Evolutionary conservation across 1,140 invertebrate species (phyloP).

Genomic region (Rhopalosiphum maidis): DNA sequence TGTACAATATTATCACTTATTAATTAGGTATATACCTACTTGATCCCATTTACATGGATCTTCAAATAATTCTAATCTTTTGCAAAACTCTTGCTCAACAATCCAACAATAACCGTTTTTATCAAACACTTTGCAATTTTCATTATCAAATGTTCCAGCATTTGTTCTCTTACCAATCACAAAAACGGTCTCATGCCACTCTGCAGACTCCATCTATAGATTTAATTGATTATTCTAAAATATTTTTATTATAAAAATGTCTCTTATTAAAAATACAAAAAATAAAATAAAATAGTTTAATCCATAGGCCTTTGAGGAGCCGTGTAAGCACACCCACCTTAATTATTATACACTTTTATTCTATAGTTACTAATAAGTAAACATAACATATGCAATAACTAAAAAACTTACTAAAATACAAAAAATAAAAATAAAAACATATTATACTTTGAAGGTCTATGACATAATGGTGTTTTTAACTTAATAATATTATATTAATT

Average conservation of each 20-base stretch:
- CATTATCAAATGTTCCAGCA: constrained; percentile 4
- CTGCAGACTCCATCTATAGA: not conserved
- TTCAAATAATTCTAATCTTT: not conserved
- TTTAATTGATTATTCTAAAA: not conserved
- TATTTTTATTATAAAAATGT: not conserved
- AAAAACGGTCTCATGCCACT: constrained; percentile 42
- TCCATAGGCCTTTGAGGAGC: no score
- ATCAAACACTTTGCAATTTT: constrained; percentile 36
- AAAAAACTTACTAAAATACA: no score
- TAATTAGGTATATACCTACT: not conserved
- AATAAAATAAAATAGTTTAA: not conserved
- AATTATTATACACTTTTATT: no score
- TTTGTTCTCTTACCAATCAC: not conserved
- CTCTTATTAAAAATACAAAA: not conserved
- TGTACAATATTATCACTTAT: not conserved
- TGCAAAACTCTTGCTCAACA: constrained; percentile 3
- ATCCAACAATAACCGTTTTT: constrained; percentile 37
- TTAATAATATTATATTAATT: no score
- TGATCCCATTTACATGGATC: constrained; percentile 47
- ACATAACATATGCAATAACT: no score
- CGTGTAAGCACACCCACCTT: no score
- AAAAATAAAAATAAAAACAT: no score
- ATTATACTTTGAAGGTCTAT: no score
- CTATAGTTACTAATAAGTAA: no score
- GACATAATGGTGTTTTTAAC: no score